These are phyloP conservation scores for Sarcophaga bullata DNA, from an alignment of 1,140 invertebrate species.

Conservation along the genomic window DNA sequence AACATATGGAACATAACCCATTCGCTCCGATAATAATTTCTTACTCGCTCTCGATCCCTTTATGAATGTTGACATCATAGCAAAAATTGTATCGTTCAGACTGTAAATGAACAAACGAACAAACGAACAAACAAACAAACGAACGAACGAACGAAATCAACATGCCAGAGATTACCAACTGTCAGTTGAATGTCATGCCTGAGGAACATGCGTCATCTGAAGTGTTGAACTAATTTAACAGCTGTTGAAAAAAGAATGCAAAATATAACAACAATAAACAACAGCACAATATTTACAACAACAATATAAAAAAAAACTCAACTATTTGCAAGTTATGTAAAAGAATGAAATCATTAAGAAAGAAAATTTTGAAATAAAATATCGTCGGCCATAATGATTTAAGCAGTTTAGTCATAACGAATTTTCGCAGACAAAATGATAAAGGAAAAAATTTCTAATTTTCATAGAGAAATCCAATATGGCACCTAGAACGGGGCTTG, in stretches of 20 bases:
- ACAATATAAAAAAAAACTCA: conserved; percentile 47
- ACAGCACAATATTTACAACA: conserved; percentile 37
- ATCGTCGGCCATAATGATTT: no score
- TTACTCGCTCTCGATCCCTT: neutral
- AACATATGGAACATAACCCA: conserved; percentile 1
- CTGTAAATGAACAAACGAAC: neutral
- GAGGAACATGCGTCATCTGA: conserved; percentile 65
- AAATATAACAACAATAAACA: conserved; percentile 47
- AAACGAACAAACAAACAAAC: no score
- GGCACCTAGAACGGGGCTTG: no score
- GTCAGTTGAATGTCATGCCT: conserved; percentile 65
- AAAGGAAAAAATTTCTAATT: no score
- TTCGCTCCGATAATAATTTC: neutral
- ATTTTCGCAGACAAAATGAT: no score
- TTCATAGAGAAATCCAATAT: no score
- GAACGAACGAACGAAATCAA: conserved; percentile 52
- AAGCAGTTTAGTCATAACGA: no score
- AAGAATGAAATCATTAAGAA: neutral
- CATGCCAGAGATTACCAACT: conserved; percentile 66
- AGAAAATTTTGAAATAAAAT: no score
- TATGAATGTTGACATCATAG: conserved; percentile 27
- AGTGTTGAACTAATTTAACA: conserved; percentile 66
- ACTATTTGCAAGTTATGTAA: neutral
- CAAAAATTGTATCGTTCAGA: conserved; percentile 28
- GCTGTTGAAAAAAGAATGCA: conserved; percentile 58